Evolutionary conservation across 1,140 invertebrate genomes (phyloP), one percentile per base, ranked within the genome.

Genomic region (Cyrtorhinus lividipennis): DNA sequence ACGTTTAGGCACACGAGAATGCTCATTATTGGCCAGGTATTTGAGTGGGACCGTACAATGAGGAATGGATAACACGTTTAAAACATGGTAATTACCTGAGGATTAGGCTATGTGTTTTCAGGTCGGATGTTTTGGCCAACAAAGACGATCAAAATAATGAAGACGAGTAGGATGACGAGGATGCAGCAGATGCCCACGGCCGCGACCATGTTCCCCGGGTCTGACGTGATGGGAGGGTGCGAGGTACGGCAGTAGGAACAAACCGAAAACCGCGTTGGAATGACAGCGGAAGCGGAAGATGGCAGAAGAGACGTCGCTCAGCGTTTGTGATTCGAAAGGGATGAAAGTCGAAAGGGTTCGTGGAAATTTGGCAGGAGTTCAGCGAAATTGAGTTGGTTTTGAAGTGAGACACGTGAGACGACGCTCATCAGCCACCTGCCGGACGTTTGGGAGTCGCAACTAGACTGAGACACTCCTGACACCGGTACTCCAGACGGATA

Each of bases 151-250:
- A 87, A 79, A 57, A 87, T 78, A 64, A 87, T 86, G 77, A 87
- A 87, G 63, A 86, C 84, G 64, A 82, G 79, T 68, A 87, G 76
- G 63, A 87, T 77, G 66, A 87, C 83, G 62, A 87, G 75, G 67
- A 87, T 84, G 73, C 84, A 86, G 74, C 84, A 86, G 67, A 87
- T 85, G 68, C 84, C 85, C 65, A 87, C 83, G 30, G 84, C 84
- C 24, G 84, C 84, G 67, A 87, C 82, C 85, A 87, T 87, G 65
- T 67, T 69, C 69, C 26, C 69, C 68, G 71, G 64, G 56, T 56
- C 25, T 10, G 24, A 59, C 58, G 58, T 59, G 58, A 30, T 59
- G 24, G 24, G 48, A 2, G 27, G 38, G 61, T 48, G 61, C 38
- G 48, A 65, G 15, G 13, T 63, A n/a, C 53, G 58, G 27, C 57